Conservation (phyloP, 2,113 vertebrate species). For the Microcebus tavaratra region DNA sequence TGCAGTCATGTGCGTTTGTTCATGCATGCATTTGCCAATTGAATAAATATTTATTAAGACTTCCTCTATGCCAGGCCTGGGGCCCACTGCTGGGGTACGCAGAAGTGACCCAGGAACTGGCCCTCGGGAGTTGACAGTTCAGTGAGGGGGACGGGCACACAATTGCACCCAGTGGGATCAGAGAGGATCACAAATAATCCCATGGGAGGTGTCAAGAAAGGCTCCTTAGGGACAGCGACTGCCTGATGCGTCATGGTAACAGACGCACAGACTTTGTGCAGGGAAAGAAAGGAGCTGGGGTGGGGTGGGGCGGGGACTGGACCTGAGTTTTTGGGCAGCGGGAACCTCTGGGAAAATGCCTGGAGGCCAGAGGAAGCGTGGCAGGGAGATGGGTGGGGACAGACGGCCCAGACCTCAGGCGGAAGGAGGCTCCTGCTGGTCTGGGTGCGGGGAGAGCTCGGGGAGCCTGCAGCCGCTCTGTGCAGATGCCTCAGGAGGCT, state of each 20-base stretch:
- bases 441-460: background rate
- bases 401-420: too few species aligned
- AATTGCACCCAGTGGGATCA: background rate
- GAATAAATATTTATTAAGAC: background rate
- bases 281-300: background rate
- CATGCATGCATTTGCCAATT: background rate
- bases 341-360: background rate
- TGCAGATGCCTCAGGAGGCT: rapidly evolving
- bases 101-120: background rate
- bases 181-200: background rate
- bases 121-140: background rate
- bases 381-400: too few species aligned
- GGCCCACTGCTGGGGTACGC: background rate
- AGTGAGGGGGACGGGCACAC: background rate
- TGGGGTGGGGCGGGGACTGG: background rate
- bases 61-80: background rate
- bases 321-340: background rate
- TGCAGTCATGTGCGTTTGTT: background rate
- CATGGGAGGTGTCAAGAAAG: background rate
- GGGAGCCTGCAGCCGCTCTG: too few species aligned
- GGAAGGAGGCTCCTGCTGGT: background rate
- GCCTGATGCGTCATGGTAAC: rapidly evolving
- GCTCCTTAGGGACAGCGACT: background rate
- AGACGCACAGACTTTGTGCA: background rate
- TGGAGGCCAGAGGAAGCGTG: background rate